Evolutionary conservation across 2,888 invertebrate species (phyloP).

Genomic region (Vesta saturnalis): DNA sequence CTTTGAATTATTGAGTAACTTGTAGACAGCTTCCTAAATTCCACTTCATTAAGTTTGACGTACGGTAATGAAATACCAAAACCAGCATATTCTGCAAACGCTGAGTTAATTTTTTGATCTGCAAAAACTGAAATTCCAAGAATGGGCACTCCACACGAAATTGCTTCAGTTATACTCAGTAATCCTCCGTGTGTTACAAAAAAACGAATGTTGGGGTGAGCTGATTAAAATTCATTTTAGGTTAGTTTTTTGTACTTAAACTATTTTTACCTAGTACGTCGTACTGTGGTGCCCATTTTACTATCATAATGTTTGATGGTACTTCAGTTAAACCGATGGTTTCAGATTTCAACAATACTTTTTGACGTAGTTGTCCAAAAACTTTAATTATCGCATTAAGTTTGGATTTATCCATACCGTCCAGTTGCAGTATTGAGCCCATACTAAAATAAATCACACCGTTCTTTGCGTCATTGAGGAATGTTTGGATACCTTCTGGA

Average conservation of each 20-base stretch:
- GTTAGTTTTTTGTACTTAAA: not conserved
- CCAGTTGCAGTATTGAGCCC: slow-evolving; percentile 67
- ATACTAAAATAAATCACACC: slow-evolving; percentile 69
- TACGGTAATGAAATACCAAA: slow-evolving; percentile 59
- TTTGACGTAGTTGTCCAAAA: slow-evolving; percentile 53
- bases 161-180: slow-evolving; percentile 66
- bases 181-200: slow-evolving; percentile 70
- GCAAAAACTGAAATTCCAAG: slow-evolving; percentile 64
- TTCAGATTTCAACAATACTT: slow-evolving; percentile 58
- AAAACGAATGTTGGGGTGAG: slow-evolving; percentile 64
- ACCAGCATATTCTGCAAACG: slow-evolving; percentile 59
- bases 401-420: slow-evolving; percentile 46
- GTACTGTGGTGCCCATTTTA: slow-evolving; percentile 19
- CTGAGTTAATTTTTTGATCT: slow-evolving; percentile 64
- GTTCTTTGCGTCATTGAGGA: slow-evolving; percentile 63
- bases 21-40: slow-evolving; percentile 49
- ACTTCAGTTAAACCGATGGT: slow-evolving; percentile 16
- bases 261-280: slow-evolving; percentile 20
- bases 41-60: slow-evolving; percentile 53
- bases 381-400: slow-evolving; percentile 48
- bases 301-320: slow-evolving; percentile 17
- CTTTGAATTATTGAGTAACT: slow-evolving; percentile 51
- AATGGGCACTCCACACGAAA: slow-evolving; percentile 62
- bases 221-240: slow-evolving; percentile 46
- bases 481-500: slow-evolving; percentile 56